phyloP scores from a whole-genome alignment of 92 coral and sea anemone species.

The Palythoa grandiflora region DNA sequence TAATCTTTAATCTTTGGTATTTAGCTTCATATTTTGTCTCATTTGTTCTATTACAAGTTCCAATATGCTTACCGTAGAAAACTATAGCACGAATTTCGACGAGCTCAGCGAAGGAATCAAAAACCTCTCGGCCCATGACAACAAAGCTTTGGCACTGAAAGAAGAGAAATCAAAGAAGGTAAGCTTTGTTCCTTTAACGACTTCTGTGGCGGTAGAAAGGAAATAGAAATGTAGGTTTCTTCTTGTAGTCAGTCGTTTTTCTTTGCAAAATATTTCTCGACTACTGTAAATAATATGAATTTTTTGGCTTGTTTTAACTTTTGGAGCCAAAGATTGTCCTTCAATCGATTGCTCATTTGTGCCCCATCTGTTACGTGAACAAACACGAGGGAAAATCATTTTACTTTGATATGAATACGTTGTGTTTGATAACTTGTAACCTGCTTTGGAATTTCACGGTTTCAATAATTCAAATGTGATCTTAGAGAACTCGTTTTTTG shows the following conservation, averaged over 20 bases:
- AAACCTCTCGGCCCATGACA: constrained; percentile 27
- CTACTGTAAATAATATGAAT: neutral
- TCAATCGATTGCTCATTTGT: too few species aligned
- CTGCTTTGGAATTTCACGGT: too few species aligned
- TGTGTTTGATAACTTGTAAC: too few species aligned
- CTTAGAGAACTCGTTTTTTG: neutral
- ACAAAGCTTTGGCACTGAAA: constrained; percentile 17
- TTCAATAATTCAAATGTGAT: too few species aligned
- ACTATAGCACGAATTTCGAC: constrained; percentile 5
- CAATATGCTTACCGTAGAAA: constrained; percentile 46
- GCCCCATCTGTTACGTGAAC: too few species aligned
- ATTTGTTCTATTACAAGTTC: neutral
- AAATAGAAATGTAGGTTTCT: neutral
- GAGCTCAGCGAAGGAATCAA: constrained; percentile 39
- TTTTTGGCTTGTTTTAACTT: neutral
- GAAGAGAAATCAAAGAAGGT: constrained; percentile 6
- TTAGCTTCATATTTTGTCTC: neutral
- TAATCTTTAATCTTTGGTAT: neutral
- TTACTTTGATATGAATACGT: too few species aligned
- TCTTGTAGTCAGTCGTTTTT: neutral
- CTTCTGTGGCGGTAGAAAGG: neutral
- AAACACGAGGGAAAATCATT: too few species aligned
- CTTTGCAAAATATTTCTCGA: neutral
- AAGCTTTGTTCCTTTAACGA: constrained; percentile 31
- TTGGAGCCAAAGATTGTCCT: neutral